A percentile compares a stretch with the other conserved stretches of the same genome.
Evolutionary conservation across 30 jellyfish, hydroid and myxozoan species (phyloP).

Genomic region (Morbakka virulenta): DNA sequence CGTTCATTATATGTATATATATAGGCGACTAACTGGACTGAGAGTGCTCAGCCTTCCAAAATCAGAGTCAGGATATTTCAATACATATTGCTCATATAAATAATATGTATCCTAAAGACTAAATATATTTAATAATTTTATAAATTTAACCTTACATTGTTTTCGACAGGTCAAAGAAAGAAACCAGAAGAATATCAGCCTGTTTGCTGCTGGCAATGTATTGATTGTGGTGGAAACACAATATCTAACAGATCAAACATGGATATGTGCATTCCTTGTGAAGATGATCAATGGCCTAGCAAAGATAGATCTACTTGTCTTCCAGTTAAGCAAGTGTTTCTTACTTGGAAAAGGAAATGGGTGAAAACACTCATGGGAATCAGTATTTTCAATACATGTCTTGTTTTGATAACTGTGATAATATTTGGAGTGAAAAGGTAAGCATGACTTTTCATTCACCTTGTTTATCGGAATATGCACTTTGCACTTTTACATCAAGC

Average conservation of each 20-base stretch:
- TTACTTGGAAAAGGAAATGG: conserved; percentile 8
- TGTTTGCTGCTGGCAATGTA: conserved; percentile 87
- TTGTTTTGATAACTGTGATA: not conserved
- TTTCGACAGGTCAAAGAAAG: conserved; percentile 20
- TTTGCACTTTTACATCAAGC: too few relatives aligned
- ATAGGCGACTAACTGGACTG: too few relatives aligned
- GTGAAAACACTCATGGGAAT: not conserved
- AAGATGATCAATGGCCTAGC: conserved; percentile 7
- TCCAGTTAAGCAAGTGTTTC: conserved; percentile 2
- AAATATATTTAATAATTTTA: too few relatives aligned
- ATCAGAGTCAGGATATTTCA: too few relatives aligned
- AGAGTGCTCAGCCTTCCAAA: too few relatives aligned
- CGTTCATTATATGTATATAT: too few relatives aligned
- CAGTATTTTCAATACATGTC: not conserved
- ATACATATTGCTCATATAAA: too few relatives aligned
- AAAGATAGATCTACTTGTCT: conserved; percentile 24
- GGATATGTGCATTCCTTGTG: conserved; percentile 52
- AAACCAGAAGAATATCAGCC: conserved; percentile 26
- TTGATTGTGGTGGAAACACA: conserved; percentile 61
- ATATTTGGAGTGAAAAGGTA: not conserved
- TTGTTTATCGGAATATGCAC: conserved; percentile 15
- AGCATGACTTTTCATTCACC: not conserved
- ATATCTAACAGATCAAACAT: conserved; percentile 24
- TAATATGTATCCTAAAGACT: too few relatives aligned
- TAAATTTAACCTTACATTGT: too few relatives aligned